phyloP scores from a whole-genome alignment of 2,113 vertebrate genomes.

The Lampris incognitus region DNA sequence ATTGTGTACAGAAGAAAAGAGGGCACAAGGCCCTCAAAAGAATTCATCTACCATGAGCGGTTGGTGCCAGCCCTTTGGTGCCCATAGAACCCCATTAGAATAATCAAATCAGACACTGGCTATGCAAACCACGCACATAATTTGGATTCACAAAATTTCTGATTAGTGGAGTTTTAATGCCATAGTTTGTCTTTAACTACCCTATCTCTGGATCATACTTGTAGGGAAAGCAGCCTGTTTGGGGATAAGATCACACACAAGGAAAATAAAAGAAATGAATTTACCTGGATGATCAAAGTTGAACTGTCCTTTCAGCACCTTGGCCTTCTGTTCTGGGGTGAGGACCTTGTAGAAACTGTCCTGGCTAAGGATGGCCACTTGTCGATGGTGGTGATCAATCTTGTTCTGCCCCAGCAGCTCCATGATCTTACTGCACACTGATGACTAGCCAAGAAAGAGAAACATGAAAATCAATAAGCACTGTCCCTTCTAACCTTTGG shows the following conservation, averaged over 20 bases:
- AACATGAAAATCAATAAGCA: conserved; percentile 1
- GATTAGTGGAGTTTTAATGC: too few relatives aligned
- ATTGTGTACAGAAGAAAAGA: conserved; percentile 18
- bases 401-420: conserved; percentile 97
- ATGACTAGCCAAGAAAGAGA: conserved; percentile 82
- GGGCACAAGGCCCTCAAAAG: background rate
- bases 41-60: background rate
- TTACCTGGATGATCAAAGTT: conserved; percentile 98
- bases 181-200: too few relatives aligned
- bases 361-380: conserved; percentile 97
- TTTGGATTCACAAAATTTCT: too few relatives aligned
- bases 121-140: background rate
- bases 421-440: conserved; percentile 96
- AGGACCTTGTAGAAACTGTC: conserved; percentile 97
- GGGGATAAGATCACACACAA: background rate
- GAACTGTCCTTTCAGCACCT: conserved; percentile 95
- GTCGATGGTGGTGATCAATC: conserved; percentile 93
- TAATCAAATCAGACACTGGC: background rate
- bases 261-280: background rate
- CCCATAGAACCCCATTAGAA: background rate
- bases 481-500: too few relatives aligned
- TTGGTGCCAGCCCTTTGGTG: background rate
- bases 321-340: conserved; percentile 94
- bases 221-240: background rate
- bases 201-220: background rate